A percentile compares a stretch with the other conserved stretches of the same genome.
These are phyloP conservation scores for Micromys minutus DNA, from an alignment of 2,113 vertebrate genomes.

Conservation along the genomic window DNA sequence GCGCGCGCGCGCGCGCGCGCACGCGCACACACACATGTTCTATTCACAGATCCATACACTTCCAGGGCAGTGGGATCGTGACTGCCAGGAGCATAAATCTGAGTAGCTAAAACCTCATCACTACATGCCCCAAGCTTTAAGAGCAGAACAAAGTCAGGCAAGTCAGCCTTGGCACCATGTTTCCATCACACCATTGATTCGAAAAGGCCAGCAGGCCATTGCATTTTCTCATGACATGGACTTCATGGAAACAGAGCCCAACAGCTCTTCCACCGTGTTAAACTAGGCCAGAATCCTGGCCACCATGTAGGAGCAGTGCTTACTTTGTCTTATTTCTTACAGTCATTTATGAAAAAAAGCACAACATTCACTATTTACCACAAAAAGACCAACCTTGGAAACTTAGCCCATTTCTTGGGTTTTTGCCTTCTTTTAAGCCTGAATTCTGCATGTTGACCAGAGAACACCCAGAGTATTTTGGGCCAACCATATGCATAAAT, in stretches of 20 bases:
- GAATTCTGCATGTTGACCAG: not conserved
- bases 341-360: not conserved
- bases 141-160: not conserved
- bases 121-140: not conserved
- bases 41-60: too few species aligned
- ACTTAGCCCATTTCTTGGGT: not conserved
- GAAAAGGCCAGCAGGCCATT: not conserved
- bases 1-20: too few species aligned
- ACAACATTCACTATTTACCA: not conserved
- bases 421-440: not conserved
- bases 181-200: not conserved
- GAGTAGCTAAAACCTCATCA: too few species aligned
- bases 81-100: too few species aligned
- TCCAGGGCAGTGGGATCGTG: too few species aligned
- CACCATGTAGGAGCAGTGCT: not conserved
- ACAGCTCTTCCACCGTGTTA: not conserved
- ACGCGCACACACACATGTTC: too few species aligned
- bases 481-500: not conserved
- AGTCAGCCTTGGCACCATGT: not conserved
- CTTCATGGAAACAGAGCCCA: conserved; percentile 24
- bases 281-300: not conserved
- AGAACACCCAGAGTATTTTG: not conserved
- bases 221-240: not conserved
- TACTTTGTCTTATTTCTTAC: not conserved
- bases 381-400: not conserved